Base-by-base conservation (phyloP, 2,888 invertebrate genomes). In the Cheilosia vernalis region DNA sequence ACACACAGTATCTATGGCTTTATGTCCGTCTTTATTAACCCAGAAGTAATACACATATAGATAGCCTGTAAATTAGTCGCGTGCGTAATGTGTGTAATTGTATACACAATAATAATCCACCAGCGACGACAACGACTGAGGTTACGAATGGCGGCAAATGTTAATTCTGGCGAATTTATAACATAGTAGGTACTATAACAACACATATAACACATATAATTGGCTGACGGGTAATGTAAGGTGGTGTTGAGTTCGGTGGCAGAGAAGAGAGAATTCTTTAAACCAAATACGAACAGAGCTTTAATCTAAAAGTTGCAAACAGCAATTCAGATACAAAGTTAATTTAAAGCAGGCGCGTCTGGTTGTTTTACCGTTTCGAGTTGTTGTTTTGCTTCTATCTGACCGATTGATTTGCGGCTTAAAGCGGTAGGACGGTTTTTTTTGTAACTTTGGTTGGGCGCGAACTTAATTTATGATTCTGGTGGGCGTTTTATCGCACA, bases 21-120 rank as follows among this genome's bases (percentile, higher is more conserved):
- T 17, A 42, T 61, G 51, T 42, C 51, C 42, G 30, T 19, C 19
- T 44, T 21, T 17, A 49, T 51, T 60, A 51, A 40, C 13, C n/a
- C 60, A 19, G 17, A 40, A 30, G 51, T 70, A 61, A 72, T 76
- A 67, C 76, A 64, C 73, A 55, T 21, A 33, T 21, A 21, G 17
- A 10, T 17, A 73, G 40, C 44, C 33, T 58, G 70, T 44, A 58
- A 79, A 63, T 64, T 58, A 44, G 78, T 79, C 70, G 78, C 58
- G 70, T 72, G 78, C 2, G 21, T 21, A 21, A 21, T 21, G 70
- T 72, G 1, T 40, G 53, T 53, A 64, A 60, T 58, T 60, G 51
- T 15, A 53, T 13, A 21, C 72, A 60, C 19, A 60, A 17, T n/a
- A 27, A 55, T 40, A 21, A n/a, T 7, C 15, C 10, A 2, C 15